Evolutionary conservation across 2,888 invertebrate genomes (phyloP).

Genomic region (Xanthia togata): DNA sequence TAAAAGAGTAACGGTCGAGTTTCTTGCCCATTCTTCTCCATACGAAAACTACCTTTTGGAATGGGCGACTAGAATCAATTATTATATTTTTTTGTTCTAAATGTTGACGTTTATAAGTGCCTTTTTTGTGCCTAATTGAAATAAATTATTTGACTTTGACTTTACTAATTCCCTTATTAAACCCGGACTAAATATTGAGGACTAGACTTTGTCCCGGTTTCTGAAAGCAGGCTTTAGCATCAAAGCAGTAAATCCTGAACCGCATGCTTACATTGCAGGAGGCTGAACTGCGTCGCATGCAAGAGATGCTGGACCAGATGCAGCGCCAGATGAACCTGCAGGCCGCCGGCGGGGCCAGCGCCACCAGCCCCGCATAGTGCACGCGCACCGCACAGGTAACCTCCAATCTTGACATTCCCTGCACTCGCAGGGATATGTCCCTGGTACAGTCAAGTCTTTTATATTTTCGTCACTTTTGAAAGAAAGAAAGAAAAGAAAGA

Average conservation of each 20-base stretch:
- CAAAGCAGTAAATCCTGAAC: neutral
- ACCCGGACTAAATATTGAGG: neutral
- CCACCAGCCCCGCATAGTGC: constrained; percentile 85
- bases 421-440: neutral
- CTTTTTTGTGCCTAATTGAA: too few relatives aligned
- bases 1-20: too few relatives aligned
- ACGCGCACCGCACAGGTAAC: constrained; percentile 77
- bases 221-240: neutral
- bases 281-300: constrained; percentile 97
- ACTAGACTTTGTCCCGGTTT: neutral
- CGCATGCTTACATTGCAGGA: constrained; percentile 88
- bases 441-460: neutral
- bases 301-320: constrained; percentile 98
- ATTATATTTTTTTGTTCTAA: too few relatives aligned
- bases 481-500: too few relatives aligned
- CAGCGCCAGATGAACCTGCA: constrained; percentile 97
- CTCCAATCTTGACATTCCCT: too few relatives aligned
- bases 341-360: constrained; percentile 78
- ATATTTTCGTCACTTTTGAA: neutral
- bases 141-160: too few relatives aligned
- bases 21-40: too few relatives aligned
- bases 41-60: too few relatives aligned
- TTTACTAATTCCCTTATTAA: neutral
- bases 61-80: too few relatives aligned
- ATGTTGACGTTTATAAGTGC: too few relatives aligned